A percentile compares a stretch with the other conserved stretches of the same genome.
These are phyloP conservation scores for Porites divaricata DNA, from an alignment of 92 coral and sea anemone genomes.

Conservation along the genomic window DNA sequence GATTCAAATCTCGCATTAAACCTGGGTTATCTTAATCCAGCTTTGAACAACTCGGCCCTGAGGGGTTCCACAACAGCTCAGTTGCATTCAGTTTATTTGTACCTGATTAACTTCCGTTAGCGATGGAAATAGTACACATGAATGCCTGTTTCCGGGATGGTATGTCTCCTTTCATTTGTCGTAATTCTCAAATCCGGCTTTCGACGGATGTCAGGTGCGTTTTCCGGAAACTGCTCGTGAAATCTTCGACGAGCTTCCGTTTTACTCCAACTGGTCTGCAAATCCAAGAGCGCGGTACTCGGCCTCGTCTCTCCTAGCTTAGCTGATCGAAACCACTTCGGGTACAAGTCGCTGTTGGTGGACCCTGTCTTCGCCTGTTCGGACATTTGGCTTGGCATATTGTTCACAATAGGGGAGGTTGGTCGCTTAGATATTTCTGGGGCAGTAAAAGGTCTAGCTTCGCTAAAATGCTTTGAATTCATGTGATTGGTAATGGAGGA, in stretches of 20 bases:
- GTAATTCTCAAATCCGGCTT: conserved; percentile 95
- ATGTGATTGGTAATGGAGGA: conserved; percentile 27
- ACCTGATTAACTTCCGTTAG: conserved; percentile 1
- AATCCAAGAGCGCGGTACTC: conserved; percentile 73
- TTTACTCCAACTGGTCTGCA: conserved; percentile 86
- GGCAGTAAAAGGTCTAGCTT: conserved; percentile 84
- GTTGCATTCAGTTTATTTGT: not conserved
- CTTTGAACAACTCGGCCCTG: no score
- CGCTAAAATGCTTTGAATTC: conserved; percentile 32
- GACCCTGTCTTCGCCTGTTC: conserved; percentile 81
- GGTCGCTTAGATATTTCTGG: conserved; percentile 60
- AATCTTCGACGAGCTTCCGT: conserved; percentile 88
- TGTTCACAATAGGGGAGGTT: conserved; percentile 69
- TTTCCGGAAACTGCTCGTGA: conserved; percentile 93
- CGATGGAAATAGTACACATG: conserved; percentile 94
- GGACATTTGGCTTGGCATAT: conserved; percentile 81
- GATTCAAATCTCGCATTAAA: no score
- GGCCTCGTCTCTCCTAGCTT: conserved; percentile 65
- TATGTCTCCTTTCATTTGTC: conserved; percentile 93
- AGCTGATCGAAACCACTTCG: conserved; percentile 88
- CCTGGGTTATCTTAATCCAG: no score
- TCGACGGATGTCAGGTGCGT: conserved; percentile 95
- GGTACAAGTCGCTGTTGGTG: conserved; percentile 72
- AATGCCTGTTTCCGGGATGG: conserved; percentile 88
- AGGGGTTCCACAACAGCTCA: no score